Evolutionary conservation across 2,113 vertebrate species (phyloP), one percentile per base, ranked within the genome.

Genomic region (Cathartes aura): DNA sequence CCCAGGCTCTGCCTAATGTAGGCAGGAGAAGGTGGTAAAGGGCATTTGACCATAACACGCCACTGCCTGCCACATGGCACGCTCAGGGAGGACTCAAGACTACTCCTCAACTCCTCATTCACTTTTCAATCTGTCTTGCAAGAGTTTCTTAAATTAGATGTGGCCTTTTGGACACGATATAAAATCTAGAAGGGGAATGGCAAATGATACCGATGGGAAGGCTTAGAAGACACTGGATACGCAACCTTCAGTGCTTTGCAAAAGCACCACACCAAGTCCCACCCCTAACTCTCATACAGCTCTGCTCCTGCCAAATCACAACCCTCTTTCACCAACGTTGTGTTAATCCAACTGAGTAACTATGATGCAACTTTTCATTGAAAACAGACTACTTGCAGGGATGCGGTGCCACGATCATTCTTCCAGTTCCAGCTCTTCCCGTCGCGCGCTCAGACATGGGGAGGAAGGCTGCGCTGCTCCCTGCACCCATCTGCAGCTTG

Each of bases 391-490:
- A 0, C 11, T 15, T 11, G 53, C 40, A 70, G 30, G 36, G 48
- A 83, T 2, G 11, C 0, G 0, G 53, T 14, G 66, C 62, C 21
- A 6, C 0, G 0, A 45, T 6, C 26, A 2, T 1, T 6, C 3
- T 47, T 53, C 73, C 1, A 0, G 21, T 34, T 45, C 58, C 82
- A 64, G 27, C 43, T 71, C 66, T n/a, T 50, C 43, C 42, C 8
- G 0, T 5, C 0, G 1, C 17, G 74, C 1, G 3, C 34, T 62
- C 66, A 3, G 29, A 26, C 30, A 12, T 0, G 0, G 0, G 38
- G 21, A 74, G 32, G 72, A 70, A 29, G 2, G 18, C 15, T 48
- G 30, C 1, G 8, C 45, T 15, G n/a, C 60, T 82, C 64, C 72
- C 7, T 3, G 17, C 1, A 1, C n/a, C 48, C 36, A 9, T 6